Percentiles rank a stretch among this genome's conserved stretches.
Evolutionary conservation across 2,888 invertebrate species (phyloP).

Genomic region (Baccha elongata): DNA sequence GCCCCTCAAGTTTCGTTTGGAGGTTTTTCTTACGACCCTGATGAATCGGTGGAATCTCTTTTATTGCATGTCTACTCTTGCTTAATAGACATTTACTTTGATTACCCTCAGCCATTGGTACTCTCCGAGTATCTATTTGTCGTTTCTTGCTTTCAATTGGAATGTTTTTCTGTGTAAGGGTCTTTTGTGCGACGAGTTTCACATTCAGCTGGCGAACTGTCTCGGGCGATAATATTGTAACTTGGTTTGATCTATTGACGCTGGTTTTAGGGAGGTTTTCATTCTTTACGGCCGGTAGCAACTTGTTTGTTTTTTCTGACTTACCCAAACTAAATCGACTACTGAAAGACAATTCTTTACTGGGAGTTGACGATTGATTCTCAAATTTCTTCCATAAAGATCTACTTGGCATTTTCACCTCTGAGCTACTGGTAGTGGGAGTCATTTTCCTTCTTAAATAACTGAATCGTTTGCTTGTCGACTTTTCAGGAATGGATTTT

Average conservation of each 20-base stretch:
- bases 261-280: constrained; percentile 51
- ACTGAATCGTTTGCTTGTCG: constrained; percentile 52
- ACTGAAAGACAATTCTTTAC: constrained; percentile 48
- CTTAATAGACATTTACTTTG: constrained; percentile 30
- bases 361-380: constrained; percentile 40
- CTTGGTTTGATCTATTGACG: constrained; percentile 76
- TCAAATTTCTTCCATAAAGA: constrained; percentile 61
- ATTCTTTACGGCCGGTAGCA: constrained; percentile 39
- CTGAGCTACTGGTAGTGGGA: constrained; percentile 9
- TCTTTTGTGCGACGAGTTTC: constrained; percentile 79
- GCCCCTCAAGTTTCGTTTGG: constrained; percentile 53
- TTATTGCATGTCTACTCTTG: constrained; percentile 51
- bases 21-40: constrained; percentile 63
- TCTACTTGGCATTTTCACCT: constrained; percentile 20
- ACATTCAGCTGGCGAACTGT: constrained; percentile 80
- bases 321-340: constrained; percentile 56
- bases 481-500: constrained; percentile 36
- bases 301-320: constrained; percentile 58
- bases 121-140: constrained; percentile 35
- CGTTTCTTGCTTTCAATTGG: constrained; percentile 47
- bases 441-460: constrained; percentile 61
- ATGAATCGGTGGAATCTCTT: constrained; percentile 66
- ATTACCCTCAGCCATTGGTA: constrained; percentile 14
- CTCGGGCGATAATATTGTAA: constrained; percentile 81
- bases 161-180: constrained; percentile 60